Conservation (phyloP, 2,888 invertebrate species). For the Herminia tarsipennalis region DNA sequence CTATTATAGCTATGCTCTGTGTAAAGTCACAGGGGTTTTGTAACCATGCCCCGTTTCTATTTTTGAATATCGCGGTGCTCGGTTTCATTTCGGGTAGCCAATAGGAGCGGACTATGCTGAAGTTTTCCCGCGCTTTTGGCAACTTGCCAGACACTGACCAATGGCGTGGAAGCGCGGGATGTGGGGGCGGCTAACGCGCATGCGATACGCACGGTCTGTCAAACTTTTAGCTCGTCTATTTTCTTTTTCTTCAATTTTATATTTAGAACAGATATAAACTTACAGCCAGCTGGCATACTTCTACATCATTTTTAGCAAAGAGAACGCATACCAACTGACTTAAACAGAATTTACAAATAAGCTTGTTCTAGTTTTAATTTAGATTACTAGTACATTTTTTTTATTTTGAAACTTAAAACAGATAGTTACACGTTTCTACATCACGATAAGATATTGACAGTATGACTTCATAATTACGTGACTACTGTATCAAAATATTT, state of each 20-base stretch:
- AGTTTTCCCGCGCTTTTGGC: conserved; percentile 81
- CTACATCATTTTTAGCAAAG: conserved; percentile 21
- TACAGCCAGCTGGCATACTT: conserved; percentile 44
- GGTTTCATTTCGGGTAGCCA: conserved; percentile 74
- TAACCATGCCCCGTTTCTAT: conserved; percentile 71
- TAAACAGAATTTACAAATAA: too few species aligned
- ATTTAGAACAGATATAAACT: conserved; percentile 49
- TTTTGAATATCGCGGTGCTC: conserved; percentile 85
- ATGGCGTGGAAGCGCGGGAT: conserved; percentile 67
- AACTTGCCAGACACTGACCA: conserved; percentile 72
- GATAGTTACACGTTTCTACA: too few species aligned
- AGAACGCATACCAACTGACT: too few species aligned
- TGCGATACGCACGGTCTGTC: conserved; percentile 47
- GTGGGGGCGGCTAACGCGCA: conserved; percentile 64
- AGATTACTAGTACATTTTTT: too few species aligned
- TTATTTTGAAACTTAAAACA: too few species aligned
- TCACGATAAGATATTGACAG: too few species aligned
- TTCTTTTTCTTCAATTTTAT: conserved; percentile 56
- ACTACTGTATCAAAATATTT: not conserved
- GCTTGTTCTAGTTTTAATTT: too few species aligned
- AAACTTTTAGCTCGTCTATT: conserved; percentile 45
- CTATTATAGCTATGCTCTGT: too few species aligned
- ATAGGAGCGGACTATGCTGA: conserved; percentile 63
- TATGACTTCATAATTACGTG: too few species aligned
- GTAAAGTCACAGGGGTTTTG: conserved; percentile 51